These are phyloP conservation scores for Eupristina koningsbergeri DNA, from an alignment of 1,140 invertebrate species.

Conservation along the genomic window DNA sequence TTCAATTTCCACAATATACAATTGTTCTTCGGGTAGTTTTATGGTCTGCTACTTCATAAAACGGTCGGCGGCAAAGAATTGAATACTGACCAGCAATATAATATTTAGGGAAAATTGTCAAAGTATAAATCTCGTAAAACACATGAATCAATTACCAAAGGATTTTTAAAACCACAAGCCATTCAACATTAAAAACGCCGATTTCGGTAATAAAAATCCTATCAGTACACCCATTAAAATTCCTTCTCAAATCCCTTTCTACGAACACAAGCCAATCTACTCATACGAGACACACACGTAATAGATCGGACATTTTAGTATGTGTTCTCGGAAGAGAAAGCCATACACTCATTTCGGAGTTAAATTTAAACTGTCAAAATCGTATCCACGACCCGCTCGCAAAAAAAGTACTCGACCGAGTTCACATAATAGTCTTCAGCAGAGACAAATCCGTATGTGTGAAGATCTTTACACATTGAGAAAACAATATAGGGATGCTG, in stretches of 20 bases:
- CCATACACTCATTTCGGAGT: slow-evolving; percentile 15
- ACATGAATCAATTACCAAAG: slow-evolving; percentile 18
- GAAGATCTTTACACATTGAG: not conserved
- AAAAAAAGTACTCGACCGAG: slow-evolving; percentile 10
- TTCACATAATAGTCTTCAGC: not conserved
- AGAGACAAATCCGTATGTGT: not conserved
- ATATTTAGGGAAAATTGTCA: slow-evolving; percentile 6
- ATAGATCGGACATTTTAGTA: slow-evolving; percentile 19
- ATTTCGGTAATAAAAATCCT: slow-evolving; percentile 25
- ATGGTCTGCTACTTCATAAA: not conserved
- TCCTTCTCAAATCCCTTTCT: slow-evolving; percentile 23
- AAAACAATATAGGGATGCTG: slow-evolving; percentile 31
- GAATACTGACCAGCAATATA: not conserved
- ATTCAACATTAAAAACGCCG: slow-evolving; percentile 30
- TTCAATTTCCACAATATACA: no score
- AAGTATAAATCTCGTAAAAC: not conserved
- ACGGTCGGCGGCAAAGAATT: not conserved
- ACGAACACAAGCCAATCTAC: slow-evolving; percentile 30
- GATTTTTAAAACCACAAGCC: slow-evolving; percentile 12
- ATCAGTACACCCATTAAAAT: slow-evolving; percentile 30
- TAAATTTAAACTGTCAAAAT: slow-evolving; percentile 42
- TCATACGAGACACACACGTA: slow-evolving; percentile 12
- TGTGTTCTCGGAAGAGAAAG: slow-evolving; percentile 38
- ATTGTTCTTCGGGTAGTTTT: no score
- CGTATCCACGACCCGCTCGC: not conserved